Evolutionary conservation across 2,888 invertebrate genomes (phyloP).

Genomic region (Drosophila meridiana): DNA sequence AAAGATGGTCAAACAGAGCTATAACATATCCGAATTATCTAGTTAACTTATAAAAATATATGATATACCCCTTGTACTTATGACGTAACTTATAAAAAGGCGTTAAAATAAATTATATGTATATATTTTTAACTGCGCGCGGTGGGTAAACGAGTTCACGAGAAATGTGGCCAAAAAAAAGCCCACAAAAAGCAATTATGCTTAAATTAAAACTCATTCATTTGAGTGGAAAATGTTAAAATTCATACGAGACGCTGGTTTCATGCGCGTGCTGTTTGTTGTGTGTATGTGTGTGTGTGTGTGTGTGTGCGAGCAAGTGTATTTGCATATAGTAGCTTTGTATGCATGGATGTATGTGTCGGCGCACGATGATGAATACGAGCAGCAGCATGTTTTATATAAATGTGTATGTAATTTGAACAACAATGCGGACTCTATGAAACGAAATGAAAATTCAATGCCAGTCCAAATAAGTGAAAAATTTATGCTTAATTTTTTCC

Average conservation of each 20-base stretch:
- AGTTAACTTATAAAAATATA: background rate
- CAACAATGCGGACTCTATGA: slow-evolving; percentile 54
- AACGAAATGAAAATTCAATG: slow-evolving; percentile 72
- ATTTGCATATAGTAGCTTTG: slow-evolving; percentile 17
- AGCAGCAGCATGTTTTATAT: slow-evolving; percentile 7
- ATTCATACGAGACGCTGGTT: slow-evolving; percentile 63
- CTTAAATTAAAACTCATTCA: slow-evolving; percentile 81
- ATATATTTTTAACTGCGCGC: slow-evolving; percentile 14
- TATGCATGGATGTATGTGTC: slow-evolving; percentile 16
- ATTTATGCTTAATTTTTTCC: slow-evolving; percentile 62
- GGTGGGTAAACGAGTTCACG: slow-evolving; percentile 30
- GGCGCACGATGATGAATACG: slow-evolving; percentile 26
- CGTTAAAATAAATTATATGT: slow-evolving; percentile 36
- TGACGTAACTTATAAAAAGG: slow-evolving; percentile 29
- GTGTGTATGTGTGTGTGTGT: slow-evolving; percentile 10
- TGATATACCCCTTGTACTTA: slow-evolving; percentile 14
- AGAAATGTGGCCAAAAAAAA: slow-evolving; percentile 46
- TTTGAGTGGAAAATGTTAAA: slow-evolving; percentile 71
- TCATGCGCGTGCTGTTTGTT: slow-evolving; percentile 34
- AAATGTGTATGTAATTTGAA: slow-evolving; percentile 18
- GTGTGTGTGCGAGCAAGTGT: slow-evolving; percentile 7
- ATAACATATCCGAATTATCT: background rate
- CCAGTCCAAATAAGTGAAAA: slow-evolving; percentile 71
- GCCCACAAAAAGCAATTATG: slow-evolving; percentile 79
- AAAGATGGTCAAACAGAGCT: background rate